These are phyloP conservation scores for Melanotus villosus DNA, from an alignment of 2,888 invertebrate genomes.

Conservation along the genomic window DNA sequence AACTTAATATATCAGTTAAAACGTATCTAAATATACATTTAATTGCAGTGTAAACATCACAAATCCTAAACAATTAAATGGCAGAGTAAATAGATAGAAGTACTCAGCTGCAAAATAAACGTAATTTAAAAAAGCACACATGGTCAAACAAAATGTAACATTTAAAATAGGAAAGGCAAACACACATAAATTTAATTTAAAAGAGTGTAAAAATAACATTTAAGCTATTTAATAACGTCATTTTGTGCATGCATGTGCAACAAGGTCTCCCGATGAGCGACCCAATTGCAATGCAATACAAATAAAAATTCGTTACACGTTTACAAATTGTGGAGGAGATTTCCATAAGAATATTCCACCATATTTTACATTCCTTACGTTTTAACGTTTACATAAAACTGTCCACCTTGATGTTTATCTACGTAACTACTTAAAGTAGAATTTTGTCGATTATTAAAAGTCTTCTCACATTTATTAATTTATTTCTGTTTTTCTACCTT, in stretches of 20 bases:
- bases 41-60: conserved; percentile 36
- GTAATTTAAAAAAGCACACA: conserved; percentile 35
- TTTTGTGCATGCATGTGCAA: conserved; percentile 21
- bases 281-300: conserved; percentile 3
- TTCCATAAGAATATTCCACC: no score
- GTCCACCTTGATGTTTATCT: no score
- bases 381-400: no score
- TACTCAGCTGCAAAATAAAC: conserved; percentile 24
- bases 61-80: conserved; percentile 39
- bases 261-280: conserved; percentile 28
- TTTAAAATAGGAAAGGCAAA: conserved; percentile 26
- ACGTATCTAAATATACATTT: conserved; percentile 37
- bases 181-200: conserved; percentile 20
- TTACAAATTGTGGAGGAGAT: not conserved
- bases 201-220: conserved; percentile 33
- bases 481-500: no score
- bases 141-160: conserved; percentile 34
- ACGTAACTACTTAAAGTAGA: no score
- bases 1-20: conserved; percentile 25
- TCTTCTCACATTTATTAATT: no score
- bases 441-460: no score
- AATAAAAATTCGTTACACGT: not conserved
- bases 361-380: no score
- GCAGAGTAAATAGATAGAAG: conserved; percentile 35
- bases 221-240: conserved; percentile 26